phyloP scores from a whole-genome alignment of 2,113 vertebrate species.

The human region GRCh38 chr14:29426001-29426500 shows the following conservation, averaged over 20 bases:
- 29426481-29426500: not conserved
- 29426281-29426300: not conserved
- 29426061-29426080: slow-evolving; percentile 47
- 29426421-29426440: not conserved
- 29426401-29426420: not conserved
- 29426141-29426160: not conserved
- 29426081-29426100: not conserved
- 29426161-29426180: slow-evolving; percentile 31
- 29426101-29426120: slow-evolving; percentile 47
- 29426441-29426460: not conserved
- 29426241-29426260: not conserved
- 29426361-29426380: not conserved
- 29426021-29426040: slow-evolving; percentile 83
- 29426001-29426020: slow-evolving; percentile 85
- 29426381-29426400: not conserved
- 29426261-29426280: slow-evolving; percentile 10
- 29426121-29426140: not conserved
- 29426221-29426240: not conserved
- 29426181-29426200: slow-evolving; percentile 9
- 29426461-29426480: not conserved
- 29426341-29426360: not conserved
- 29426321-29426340: not conserved
- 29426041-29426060: slow-evolving; percentile 66
- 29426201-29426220: slow-evolving; percentile 17
- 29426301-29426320: not conserved